phyloP scores from a whole-genome alignment of 2,888 invertebrate species.

The Corbicula japonica region DNA sequence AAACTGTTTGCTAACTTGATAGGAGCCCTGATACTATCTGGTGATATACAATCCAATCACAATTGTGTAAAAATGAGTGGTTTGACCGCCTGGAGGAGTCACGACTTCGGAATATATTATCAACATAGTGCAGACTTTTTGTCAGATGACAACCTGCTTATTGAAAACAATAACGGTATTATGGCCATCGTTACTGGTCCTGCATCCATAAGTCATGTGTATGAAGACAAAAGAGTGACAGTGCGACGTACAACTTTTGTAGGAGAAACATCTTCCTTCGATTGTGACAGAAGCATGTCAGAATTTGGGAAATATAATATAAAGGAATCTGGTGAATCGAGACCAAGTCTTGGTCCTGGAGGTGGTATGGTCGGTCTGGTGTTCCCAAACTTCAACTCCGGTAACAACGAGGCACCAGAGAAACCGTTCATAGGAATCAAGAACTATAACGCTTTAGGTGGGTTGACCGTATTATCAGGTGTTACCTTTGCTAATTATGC shows the following conservation, averaged over 20 bases:
- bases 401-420: slow-evolving; percentile 74
- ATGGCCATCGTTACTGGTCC: slow-evolving; percentile 77
- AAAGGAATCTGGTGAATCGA: slow-evolving; percentile 36
- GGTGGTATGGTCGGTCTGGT: slow-evolving; percentile 71
- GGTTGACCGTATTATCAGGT: slow-evolving; percentile 56
- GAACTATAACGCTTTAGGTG: slow-evolving; percentile 76
- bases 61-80: slow-evolving; percentile 73
- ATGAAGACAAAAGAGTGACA: slow-evolving; percentile 64
- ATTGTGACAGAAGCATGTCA: slow-evolving; percentile 70
- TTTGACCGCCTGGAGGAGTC: slow-evolving; percentile 76
- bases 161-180: slow-evolving; percentile 79
- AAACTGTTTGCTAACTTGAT: slow-evolving; percentile 65
- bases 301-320: slow-evolving; percentile 65
- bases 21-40: slow-evolving; percentile 66
- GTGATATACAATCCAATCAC: background rate
- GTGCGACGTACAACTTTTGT: slow-evolving; percentile 75
- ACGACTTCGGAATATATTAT: slow-evolving; percentile 80
- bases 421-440: slow-evolving; percentile 76
- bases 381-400: slow-evolving; percentile 71
- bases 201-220: slow-evolving; percentile 59
- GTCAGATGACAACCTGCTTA: slow-evolving; percentile 65
- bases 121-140: slow-evolving; percentile 45
- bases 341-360: slow-evolving; percentile 42
- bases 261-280: slow-evolving; percentile 74
- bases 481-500: slow-evolving; percentile 65